Evolutionary conservation across 1,140 invertebrate species (phyloP).

Genomic region (Tenebrio molitor): DNA sequence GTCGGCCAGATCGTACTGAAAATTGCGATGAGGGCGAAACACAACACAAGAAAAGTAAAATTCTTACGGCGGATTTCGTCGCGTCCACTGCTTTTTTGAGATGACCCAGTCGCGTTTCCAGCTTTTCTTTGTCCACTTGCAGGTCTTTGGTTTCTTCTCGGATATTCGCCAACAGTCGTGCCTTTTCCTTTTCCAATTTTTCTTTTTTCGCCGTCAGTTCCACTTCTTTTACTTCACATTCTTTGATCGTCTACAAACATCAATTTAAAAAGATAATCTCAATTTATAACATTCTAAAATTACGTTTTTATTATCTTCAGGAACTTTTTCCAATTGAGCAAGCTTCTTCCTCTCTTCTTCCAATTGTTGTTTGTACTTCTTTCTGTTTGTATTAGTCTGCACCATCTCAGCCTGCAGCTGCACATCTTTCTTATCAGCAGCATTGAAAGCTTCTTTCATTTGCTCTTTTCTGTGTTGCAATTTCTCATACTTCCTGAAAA

Average conservation of each 20-base stretch:
- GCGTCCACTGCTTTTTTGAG: slow-evolving; percentile 81
- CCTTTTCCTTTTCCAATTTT: slow-evolving; percentile 73
- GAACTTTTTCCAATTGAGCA: slow-evolving; percentile 72
- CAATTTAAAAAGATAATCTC: slow-evolving; percentile 32
- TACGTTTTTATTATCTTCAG: slow-evolving; percentile 63
- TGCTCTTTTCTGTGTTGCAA: slow-evolving; percentile 73
- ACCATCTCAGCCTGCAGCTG: slow-evolving; percentile 74
- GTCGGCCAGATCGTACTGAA: slow-evolving; percentile 79
- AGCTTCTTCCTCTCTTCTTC: slow-evolving; percentile 74
- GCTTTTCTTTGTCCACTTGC: slow-evolving; percentile 75
- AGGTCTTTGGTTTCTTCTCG: slow-evolving; percentile 73
- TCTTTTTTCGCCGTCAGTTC: slow-evolving; percentile 69
- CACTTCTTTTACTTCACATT: slow-evolving; percentile 74
- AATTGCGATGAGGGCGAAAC: slow-evolving; percentile 33
- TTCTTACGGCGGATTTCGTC: slow-evolving; percentile 75
- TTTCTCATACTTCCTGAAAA: slow-evolving; percentile 70
- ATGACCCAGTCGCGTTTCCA: slow-evolving; percentile 77
- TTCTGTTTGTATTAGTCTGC: slow-evolving; percentile 76
- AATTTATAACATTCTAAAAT: background rate
- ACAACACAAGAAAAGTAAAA: slow-evolving; percentile 17
- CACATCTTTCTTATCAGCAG: slow-evolving; percentile 74
- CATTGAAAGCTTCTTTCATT: slow-evolving; percentile 70
- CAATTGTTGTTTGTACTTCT: slow-evolving; percentile 74
- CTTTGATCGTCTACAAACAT: slow-evolving; percentile 73
- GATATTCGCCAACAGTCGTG: slow-evolving; percentile 71